Conservation (phyloP, 2,888 invertebrate genomes). For the Cistogaster globosa region DNA sequence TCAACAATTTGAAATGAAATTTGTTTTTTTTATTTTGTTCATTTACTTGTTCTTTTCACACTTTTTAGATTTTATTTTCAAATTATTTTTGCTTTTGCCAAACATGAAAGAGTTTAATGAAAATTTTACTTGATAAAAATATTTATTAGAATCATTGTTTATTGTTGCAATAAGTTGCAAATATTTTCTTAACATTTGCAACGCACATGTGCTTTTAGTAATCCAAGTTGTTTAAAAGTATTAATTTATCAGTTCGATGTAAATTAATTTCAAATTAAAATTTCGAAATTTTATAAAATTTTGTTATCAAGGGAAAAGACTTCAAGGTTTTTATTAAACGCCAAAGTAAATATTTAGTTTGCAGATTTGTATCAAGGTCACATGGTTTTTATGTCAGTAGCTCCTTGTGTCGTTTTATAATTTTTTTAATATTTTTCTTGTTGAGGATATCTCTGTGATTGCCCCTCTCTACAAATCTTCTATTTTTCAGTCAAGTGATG, state of each 20-base stretch:
- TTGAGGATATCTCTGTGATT: too few relatives aligned
- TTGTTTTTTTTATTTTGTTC: slow-evolving; percentile 23
- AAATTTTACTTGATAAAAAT: slow-evolving; percentile 50
- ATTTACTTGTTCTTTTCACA: slow-evolving; percentile 5
- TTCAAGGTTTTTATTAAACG: too few relatives aligned
- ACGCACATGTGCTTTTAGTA: slow-evolving; percentile 32
- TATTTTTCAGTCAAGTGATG: too few relatives aligned
- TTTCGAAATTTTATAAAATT: too few relatives aligned
- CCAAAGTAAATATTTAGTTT: too few relatives aligned
- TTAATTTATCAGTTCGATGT: background rate
- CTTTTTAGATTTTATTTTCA: slow-evolving; percentile 12
- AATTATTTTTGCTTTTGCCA: slow-evolving; percentile 23
- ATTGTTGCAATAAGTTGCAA: slow-evolving; percentile 60
- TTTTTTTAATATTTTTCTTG: too few relatives aligned
- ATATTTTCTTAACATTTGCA: slow-evolving; percentile 45
- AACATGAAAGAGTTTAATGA: slow-evolving; percentile 43
- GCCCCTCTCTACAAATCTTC: too few relatives aligned
- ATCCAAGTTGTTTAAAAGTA: background rate
- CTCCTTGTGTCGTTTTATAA: too few relatives aligned
- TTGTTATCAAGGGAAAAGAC: too few relatives aligned
- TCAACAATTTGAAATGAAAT: slow-evolving; percentile 46
- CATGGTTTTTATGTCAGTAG: too few relatives aligned
- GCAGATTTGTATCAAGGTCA: too few relatives aligned
- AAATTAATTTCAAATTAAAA: background rate
- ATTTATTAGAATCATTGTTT: slow-evolving; percentile 62